Evolutionary conservation across 2,797 vertebrate genomes (phyloP).

Genomic region (Danio jaintianensis): DNA sequence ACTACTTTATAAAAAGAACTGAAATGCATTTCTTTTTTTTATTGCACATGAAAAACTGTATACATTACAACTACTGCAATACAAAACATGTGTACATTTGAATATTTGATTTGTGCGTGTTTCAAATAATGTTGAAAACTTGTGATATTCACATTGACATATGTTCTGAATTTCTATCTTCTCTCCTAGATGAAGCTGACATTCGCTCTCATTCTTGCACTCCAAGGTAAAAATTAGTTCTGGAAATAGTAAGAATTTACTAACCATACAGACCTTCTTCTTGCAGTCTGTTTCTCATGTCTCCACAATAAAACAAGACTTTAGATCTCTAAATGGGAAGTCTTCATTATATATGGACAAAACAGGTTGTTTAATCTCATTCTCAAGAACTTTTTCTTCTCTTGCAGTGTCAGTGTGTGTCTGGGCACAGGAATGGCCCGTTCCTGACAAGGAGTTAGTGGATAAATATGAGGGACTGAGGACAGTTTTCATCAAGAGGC

Average conservation of each 20-base stretch:
- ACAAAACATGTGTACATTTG: background rate
- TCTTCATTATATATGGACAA: background rate
- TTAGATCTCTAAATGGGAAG: background rate
- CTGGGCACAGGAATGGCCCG: conserved; percentile 39
- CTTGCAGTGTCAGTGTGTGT: conserved; percentile 76
- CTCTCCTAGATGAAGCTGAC: conserved; percentile 68
- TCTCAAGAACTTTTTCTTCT: background rate
- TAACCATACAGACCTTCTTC: background rate
- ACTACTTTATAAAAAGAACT: background rate
- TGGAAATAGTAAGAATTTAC: background rate
- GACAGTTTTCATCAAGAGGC: conserved; percentile 63
- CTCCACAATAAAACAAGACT: background rate
- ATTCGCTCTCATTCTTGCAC: conserved; percentile 75
- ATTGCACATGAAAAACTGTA: background rate
- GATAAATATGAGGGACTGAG: conserved; percentile 68
- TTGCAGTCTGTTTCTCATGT: background rate
- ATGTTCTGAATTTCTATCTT: background rate
- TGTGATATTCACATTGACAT: background rate
- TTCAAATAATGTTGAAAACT: background rate
- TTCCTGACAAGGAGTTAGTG: conserved; percentile 72
- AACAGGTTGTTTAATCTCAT: background rate
- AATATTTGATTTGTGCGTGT: background rate
- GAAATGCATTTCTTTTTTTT: background rate
- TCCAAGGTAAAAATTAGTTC: conserved; percentile 78
- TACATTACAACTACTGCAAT: background rate